Base-by-base conservation (phyloP, 2,113 vertebrate genomes). In the Percopsis transmontana region DNA sequence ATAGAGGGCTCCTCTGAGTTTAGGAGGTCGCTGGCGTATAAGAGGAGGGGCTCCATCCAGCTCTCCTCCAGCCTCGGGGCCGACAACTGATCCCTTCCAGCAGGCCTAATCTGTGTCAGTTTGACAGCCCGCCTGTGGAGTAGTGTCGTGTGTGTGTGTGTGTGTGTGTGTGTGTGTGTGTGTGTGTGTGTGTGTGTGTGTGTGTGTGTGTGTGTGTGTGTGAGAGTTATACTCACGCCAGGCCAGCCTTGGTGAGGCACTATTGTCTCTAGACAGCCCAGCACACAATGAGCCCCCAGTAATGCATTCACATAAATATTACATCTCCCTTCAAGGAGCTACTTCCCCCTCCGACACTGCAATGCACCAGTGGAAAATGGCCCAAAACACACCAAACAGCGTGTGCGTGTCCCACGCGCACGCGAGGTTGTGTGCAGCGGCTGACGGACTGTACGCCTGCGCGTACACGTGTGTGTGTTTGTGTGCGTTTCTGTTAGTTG, bases 271-370 rank as follows among this genome's bases (percentile, higher is more conserved):
- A 50, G 68, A 77, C 41, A 56, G 58, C 63, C 54, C 19, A 53
- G 58, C 48, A 72, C 70, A 77, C 68, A 87, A 72, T 78, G 70
- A 83, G 72, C 50, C 44, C 62, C 74, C 27, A 52, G 13, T 74
- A 86, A 86, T 71, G 72, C 56, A 77, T 55, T 66, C 51, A 72
- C 67, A 85, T 86, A 73, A 85, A 86, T 84, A 84, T 72, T 86
- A 72, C 66, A 82, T 66, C 62, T 55, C 58, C 42, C 44, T 39
- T 56, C 75, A 73, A 75, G 79, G 56, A 79, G 73, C 41, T 53
- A n/a, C 62, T 45, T 55, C 52, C 24, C 58, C 42, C 59, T 74
- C 18, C 51, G 70, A 70, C 76, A 39, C 66, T 82, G 72, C 76
- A 80, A 20, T 80, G 68, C 79, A 74, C 67, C 72, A 60, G 48